Percentiles rank a stretch among this genome's conserved stretches.
Evolutionary conservation across 2,888 invertebrate species (phyloP).

Genomic region (Epinotia bilunana): DNA sequence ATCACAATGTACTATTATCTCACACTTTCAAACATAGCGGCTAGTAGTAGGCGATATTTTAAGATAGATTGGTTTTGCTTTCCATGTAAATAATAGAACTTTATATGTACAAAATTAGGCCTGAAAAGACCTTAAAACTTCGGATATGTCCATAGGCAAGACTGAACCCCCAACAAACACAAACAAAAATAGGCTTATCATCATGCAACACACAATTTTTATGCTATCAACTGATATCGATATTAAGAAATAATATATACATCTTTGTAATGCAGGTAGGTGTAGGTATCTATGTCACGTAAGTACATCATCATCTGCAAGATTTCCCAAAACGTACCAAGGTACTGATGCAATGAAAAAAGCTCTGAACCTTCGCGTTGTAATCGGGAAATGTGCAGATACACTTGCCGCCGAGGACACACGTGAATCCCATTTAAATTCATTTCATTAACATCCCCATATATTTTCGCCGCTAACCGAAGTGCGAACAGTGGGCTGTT

Average conservation of each 20-base stretch:
- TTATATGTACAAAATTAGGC: no score
- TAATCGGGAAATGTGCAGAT: constrained; percentile 30
- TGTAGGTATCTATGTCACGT: background rate
- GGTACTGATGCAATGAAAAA: background rate
- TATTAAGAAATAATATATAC: background rate
- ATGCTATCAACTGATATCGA: background rate
- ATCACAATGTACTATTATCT: no score
- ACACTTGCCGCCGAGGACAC: constrained; percentile 15
- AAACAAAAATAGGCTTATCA: no score
- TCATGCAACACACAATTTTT: no score
- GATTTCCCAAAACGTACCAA: background rate
- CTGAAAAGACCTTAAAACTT: no score
- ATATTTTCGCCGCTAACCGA: constrained; percentile 29
- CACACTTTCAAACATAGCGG: no score
- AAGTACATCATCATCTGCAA: background rate
- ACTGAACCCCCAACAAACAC: no score
- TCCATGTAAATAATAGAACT: no score
- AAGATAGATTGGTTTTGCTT: no score
- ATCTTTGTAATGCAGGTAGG: background rate
- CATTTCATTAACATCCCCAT: constrained; percentile 33
- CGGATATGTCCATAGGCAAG: no score
- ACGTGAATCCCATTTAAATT: constrained; percentile 32
- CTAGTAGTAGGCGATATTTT: no score
- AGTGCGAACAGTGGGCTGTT: constrained; percentile 33
- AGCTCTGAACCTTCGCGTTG: background rate